These are phyloP conservation scores for Drosophila sechellia DNA, from an alignment of 1,140 invertebrate species.

Conservation along the genomic window DNA sequence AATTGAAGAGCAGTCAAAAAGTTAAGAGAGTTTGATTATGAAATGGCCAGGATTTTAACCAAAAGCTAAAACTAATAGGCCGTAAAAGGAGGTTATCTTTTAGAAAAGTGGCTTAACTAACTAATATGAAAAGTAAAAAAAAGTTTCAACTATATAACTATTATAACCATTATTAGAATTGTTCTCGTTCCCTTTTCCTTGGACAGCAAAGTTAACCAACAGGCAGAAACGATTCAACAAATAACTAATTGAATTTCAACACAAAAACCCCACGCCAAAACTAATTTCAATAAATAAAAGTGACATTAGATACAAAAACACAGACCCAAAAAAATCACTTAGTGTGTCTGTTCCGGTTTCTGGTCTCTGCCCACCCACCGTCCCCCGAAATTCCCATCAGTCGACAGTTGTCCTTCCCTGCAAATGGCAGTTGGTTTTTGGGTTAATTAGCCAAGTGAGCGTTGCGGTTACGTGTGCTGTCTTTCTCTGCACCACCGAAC, in stretches of 20 bases:
- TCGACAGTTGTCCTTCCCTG: constrained; percentile 51
- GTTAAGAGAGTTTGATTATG: constrained; percentile 1
- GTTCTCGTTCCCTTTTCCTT: too few relatives aligned
- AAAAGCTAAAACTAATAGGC: too few relatives aligned
- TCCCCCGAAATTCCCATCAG: constrained; percentile 13
- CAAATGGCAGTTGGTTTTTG: constrained; percentile 75
- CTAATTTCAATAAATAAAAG: constrained; percentile 75
- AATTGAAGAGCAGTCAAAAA: not conserved
- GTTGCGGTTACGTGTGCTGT: constrained; percentile 71
- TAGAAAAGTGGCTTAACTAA: not conserved
- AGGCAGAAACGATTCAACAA: constrained; percentile 23
- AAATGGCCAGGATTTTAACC: too few relatives aligned
- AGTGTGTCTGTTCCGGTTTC: constrained; percentile 53
- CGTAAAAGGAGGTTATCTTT: not conserved
- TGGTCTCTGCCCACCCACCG: not conserved
- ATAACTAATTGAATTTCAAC: constrained; percentile 37
- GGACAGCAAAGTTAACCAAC: constrained; percentile 1
- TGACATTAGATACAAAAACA: constrained; percentile 56
- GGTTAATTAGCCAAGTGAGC: constrained; percentile 77
- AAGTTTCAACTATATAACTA: too few relatives aligned
- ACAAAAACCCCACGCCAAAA: constrained; percentile 54
- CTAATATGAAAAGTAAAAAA: too few relatives aligned
- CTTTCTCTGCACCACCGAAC: constrained; percentile 18
- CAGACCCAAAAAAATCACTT: constrained; percentile 44
- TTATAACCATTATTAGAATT: too few relatives aligned